A percentile compares a stretch with the other conserved stretches of the same genome.
These are phyloP conservation scores for Ictalurus punctatus DNA, from an alignment of 2,113 vertebrate species.

Conservation along the genomic window DNA sequence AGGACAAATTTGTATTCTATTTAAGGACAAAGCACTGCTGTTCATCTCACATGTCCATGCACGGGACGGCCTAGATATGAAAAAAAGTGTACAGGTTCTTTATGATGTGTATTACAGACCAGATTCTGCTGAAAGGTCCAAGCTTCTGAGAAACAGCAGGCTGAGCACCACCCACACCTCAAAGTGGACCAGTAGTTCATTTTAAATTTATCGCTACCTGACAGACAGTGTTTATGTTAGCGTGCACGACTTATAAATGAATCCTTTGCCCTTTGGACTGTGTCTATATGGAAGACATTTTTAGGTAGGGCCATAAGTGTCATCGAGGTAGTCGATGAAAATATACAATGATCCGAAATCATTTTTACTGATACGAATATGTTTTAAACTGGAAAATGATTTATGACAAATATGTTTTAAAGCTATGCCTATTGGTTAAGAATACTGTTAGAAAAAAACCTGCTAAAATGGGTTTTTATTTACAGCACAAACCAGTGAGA, in stretches of 20 bases:
- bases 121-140: background rate
- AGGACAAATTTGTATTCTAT: slow-evolving; percentile 27
- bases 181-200: slow-evolving; percentile 23
- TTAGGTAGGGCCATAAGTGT: background rate
- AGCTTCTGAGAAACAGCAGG: slow-evolving; percentile 25
- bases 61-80: background rate
- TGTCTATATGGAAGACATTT: background rate
- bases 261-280: background rate
- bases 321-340: background rate
- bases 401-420: background rate
- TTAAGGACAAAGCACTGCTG: slow-evolving; percentile 26
- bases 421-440: background rate
- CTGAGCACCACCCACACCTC: slow-evolving; percentile 4
- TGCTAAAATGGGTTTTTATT: background rate
- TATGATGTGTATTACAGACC: slow-evolving; percentile 10
- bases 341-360: background rate
- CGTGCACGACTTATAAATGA: slow-evolving; percentile 18
- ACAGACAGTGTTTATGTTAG: slow-evolving; percentile 21
- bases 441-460: background rate
- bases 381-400: background rate
- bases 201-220: slow-evolving; percentile 21
- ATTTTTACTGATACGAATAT: background rate
- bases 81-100: slow-evolving; percentile 4
- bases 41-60: slow-evolving; percentile 8
- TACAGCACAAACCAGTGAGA: background rate